A percentile compares a stretch with the other conserved stretches of the same genome.
Evolutionary conservation across 2,888 invertebrate species (phyloP).

Genomic region (Coenonympha arcania): DNA sequence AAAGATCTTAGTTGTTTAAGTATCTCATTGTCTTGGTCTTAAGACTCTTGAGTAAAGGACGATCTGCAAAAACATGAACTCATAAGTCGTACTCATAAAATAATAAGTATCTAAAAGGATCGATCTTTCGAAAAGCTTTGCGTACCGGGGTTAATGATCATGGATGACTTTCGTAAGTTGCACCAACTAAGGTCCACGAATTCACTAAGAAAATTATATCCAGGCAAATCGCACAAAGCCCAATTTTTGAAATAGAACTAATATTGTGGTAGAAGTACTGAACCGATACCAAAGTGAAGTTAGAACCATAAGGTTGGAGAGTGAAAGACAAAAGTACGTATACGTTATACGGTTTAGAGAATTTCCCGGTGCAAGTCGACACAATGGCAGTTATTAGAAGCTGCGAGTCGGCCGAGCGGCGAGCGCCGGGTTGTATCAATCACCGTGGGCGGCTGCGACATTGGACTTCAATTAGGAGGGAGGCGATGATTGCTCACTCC

Average conservation of each 20-base stretch:
- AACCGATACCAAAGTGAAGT: not conserved
- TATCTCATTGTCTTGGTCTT: too few relatives aligned
- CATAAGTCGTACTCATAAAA: too few relatives aligned
- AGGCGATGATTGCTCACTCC: slow-evolving; percentile 68
- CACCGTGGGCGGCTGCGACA: slow-evolving; percentile 71
- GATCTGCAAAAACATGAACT: too few relatives aligned
- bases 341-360: not conserved
- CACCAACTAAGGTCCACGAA: too few relatives aligned
- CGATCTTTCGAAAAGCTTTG: too few relatives aligned
- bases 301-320: not conserved
- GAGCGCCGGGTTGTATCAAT: slow-evolving; percentile 62
- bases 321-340: not conserved
- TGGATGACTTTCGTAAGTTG: too few relatives aligned
- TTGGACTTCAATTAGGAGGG: slow-evolving; percentile 74
- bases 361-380: slow-evolving; percentile 35
- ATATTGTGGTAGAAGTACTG: not conserved
- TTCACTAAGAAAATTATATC: too few relatives aligned
- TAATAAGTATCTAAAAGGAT: too few relatives aligned
- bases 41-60: too few relatives aligned
- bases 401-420: slow-evolving; percentile 29
- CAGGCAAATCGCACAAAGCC: too few relatives aligned
- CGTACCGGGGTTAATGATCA: too few relatives aligned
- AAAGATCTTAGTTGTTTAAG: too few relatives aligned
- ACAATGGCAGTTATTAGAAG: slow-evolving; percentile 64
- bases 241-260: not conserved